Conservation (phyloP, 2,888 invertebrate species). For the Cenopis cana region DNA sequence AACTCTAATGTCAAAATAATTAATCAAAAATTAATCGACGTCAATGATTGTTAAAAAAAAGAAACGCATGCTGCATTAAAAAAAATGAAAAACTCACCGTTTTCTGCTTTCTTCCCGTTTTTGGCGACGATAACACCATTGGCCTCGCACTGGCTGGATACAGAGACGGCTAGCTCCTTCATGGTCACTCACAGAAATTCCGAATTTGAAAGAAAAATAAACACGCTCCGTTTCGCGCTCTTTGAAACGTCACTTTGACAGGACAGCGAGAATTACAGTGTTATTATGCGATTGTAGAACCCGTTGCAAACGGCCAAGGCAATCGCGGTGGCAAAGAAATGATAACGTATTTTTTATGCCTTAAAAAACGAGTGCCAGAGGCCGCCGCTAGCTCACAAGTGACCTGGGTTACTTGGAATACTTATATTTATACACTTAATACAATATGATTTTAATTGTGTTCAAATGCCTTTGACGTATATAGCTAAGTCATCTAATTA, state of each 20-base stretch:
- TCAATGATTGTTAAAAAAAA: not conserved
- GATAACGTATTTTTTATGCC: constrained; percentile 47
- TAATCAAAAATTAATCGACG: not conserved
- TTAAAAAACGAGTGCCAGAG: constrained; percentile 39
- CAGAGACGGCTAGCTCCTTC: constrained; percentile 74
- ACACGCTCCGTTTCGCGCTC: constrained; percentile 65
- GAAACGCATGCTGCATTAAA: not conserved
- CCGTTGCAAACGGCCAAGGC: constrained; percentile 70
- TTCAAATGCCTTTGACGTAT: constrained; percentile 23
- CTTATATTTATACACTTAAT: constrained; percentile 38
- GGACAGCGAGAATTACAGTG: constrained; percentile 45
- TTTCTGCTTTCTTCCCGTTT: constrained; percentile 69
- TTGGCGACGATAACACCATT: constrained; percentile 69
- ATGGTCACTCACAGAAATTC: constrained; percentile 58
- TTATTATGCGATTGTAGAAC: constrained; percentile 47
- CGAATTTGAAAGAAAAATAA: constrained; percentile 46
- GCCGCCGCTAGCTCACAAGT: constrained; percentile 38
- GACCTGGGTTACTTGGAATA: constrained; percentile 14
- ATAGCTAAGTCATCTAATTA: constrained; percentile 25
- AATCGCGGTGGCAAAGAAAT: constrained; percentile 58
- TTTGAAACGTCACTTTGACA: constrained; percentile 79
- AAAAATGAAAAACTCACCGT: constrained; percentile 61
- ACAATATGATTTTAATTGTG: constrained; percentile 21
- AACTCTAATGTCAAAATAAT: no score
- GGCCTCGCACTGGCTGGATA: constrained; percentile 65